These are phyloP conservation scores for Acromyrmex echinatior DNA, from an alignment of 1,140 invertebrate genomes.

Conservation along the genomic window DNA sequence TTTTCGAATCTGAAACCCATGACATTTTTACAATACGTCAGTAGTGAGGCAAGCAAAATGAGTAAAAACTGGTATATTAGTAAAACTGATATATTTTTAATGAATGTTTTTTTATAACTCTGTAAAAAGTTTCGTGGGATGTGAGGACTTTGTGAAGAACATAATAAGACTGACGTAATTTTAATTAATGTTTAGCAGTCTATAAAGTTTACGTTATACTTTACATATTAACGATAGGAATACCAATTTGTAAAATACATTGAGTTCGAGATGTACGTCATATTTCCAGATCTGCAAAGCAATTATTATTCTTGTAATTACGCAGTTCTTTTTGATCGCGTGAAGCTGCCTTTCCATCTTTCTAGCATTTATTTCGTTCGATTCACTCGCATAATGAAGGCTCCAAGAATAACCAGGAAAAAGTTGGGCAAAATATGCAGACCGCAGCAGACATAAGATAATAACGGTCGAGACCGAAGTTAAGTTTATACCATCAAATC, in stretches of 20 bases:
- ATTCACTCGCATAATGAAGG: slow-evolving; percentile 15
- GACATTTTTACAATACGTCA: slow-evolving; percentile 9
- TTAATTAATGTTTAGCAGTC: slow-evolving; percentile 30
- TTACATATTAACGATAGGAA: background rate
- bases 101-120: background rate
- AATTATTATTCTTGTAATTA: slow-evolving; percentile 54
- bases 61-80: too few species aligned
- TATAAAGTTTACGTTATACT: slow-evolving; percentile 10
- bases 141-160: background rate
- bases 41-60: too few species aligned
- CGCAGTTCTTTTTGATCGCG: slow-evolving; percentile 23
- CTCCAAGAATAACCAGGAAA: slow-evolving; percentile 22
- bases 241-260: slow-evolving; percentile 4
- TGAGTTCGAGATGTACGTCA: background rate
- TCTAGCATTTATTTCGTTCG: slow-evolving; percentile 33
- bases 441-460: slow-evolving; percentile 33
- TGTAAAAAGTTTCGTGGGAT: background rate
- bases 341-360: background rate
- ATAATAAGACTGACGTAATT: slow-evolving; percentile 13
- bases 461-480: slow-evolving; percentile 29
- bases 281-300: slow-evolving; percentile 14
- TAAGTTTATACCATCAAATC: slow-evolving; percentile 39
- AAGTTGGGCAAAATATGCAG: slow-evolving; percentile 31
- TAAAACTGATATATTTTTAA: slow-evolving; percentile 1
- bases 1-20: background rate